These are phyloP conservation scores for Chloebia gouldiae DNA, from an alignment of 2,113 vertebrate genomes.

Conservation along the genomic window DNA sequence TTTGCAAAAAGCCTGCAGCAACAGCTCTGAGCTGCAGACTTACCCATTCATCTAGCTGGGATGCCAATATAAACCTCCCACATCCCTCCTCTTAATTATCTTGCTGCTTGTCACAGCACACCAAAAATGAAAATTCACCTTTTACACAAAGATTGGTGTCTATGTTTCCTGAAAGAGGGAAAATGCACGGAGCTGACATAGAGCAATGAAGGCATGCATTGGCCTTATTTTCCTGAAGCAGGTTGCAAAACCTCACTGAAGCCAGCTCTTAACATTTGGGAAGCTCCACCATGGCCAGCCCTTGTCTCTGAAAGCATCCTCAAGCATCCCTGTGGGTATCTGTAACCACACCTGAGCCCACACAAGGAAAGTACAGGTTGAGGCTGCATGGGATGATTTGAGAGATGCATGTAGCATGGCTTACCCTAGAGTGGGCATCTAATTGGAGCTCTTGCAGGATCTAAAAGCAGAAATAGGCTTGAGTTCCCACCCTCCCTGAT, in stretches of 20 bases:
- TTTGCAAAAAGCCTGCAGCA: conserved; percentile 10
- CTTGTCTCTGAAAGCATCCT: not conserved
- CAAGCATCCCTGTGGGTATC: not conserved
- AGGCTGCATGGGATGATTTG: not conserved
- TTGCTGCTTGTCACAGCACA: not conserved
- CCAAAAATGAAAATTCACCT: not conserved
- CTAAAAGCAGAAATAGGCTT: not conserved
- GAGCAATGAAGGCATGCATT: not conserved
- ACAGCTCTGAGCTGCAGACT: not conserved
- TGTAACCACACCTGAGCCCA: not conserved
- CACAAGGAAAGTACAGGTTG: not conserved
- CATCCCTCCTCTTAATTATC: not conserved
- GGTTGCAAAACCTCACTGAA: not conserved
- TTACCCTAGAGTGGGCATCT: not conserved
- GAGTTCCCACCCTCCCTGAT: not conserved
- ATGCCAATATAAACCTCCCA: not conserved
- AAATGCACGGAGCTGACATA: not conserved
- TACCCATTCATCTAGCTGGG: not conserved
- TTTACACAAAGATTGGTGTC: not conserved
- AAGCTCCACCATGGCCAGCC: not conserved
- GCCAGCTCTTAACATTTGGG: not conserved
- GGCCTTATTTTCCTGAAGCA: not conserved
- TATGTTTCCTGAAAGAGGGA: not conserved
- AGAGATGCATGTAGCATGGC: not conserved
- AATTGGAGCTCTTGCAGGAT: not conserved